Conservation (phyloP, 2,888 invertebrate genomes). For the Volucella bombylans region DNA sequence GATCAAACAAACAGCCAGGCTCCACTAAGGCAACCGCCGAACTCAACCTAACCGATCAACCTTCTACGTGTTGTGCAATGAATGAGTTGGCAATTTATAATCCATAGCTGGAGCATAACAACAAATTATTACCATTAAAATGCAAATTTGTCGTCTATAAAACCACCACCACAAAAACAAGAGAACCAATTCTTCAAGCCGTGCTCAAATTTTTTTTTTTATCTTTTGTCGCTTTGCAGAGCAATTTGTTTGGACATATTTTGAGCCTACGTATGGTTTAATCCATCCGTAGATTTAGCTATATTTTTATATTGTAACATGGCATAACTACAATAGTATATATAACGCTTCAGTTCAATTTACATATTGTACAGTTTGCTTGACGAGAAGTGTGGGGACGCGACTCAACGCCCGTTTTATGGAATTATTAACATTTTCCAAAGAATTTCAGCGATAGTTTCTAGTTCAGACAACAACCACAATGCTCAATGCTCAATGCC, state of each 20-base stretch:
- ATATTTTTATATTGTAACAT: constrained; percentile 37
- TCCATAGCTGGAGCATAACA: constrained; percentile 68
- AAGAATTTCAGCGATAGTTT: constrained; percentile 25
- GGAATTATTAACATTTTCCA: constrained; percentile 69
- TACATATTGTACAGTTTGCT: constrained; percentile 69
- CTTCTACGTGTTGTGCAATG: constrained; percentile 72
- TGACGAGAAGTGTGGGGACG: neutral
- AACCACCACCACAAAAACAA: constrained; percentile 24
- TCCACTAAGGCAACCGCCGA: neutral
- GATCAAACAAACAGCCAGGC: constrained; percentile 42
- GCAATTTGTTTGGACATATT: constrained; percentile 69
- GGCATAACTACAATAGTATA: constrained; percentile 50
- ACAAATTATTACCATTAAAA: constrained; percentile 74
- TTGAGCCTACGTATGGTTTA: constrained; percentile 56
- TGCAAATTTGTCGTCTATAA: constrained; percentile 72
- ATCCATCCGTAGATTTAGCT: constrained; percentile 44
- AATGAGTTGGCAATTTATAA: constrained; percentile 71
- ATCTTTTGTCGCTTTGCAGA: constrained; percentile 30
- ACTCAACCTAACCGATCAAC: constrained; percentile 55
- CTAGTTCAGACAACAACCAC: constrained; percentile 5
- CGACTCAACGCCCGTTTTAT: constrained; percentile 61
- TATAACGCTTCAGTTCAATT: constrained; percentile 64
- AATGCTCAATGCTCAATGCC: neutral
- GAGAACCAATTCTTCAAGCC: constrained; percentile 51
- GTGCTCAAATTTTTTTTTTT: constrained; percentile 56